These are phyloP conservation scores for Pachyuromys duprasi DNA, from an alignment of 2,797 vertebrate species.

Conservation along the genomic window DNA sequence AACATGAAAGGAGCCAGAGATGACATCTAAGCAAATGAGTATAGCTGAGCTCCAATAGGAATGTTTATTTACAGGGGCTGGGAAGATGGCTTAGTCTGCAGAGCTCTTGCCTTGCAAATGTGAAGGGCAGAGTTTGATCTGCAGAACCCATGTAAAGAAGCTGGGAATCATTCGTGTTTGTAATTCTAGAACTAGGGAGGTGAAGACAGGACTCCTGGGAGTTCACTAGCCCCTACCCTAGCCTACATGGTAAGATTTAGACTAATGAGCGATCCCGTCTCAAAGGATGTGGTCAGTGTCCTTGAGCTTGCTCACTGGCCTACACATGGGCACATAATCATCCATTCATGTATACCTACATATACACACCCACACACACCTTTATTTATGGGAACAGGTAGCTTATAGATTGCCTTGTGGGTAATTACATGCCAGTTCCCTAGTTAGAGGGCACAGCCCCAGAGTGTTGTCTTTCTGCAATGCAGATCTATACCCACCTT, in stretches of 20 bases:
- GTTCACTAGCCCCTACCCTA: background rate
- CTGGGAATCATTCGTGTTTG: background rate
- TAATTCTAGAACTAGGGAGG: background rate
- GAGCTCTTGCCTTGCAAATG: background rate
- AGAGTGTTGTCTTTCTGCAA: background rate
- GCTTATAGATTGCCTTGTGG: background rate
- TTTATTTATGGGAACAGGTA: slow-evolving; percentile 8
- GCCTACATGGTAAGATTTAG: background rate
- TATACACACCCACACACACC: background rate
- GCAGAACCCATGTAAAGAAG: background rate
- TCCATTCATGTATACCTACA: background rate
- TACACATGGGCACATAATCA: background rate
- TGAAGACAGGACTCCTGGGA: no score
- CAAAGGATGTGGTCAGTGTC: background rate
- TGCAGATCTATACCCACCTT: background rate
- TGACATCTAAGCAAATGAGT: background rate
- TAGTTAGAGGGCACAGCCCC: background rate
- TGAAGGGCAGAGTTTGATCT: background rate
- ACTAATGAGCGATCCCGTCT: background rate
- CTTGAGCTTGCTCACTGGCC: background rate
- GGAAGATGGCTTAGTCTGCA: background rate
- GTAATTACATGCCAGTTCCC: background rate
- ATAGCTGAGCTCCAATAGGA: background rate
- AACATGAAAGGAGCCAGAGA: background rate
- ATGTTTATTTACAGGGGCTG: slow-evolving; percentile 31